Conservation (phyloP, 2,888 invertebrate genomes). For the Tetropium fuscum region DNA sequence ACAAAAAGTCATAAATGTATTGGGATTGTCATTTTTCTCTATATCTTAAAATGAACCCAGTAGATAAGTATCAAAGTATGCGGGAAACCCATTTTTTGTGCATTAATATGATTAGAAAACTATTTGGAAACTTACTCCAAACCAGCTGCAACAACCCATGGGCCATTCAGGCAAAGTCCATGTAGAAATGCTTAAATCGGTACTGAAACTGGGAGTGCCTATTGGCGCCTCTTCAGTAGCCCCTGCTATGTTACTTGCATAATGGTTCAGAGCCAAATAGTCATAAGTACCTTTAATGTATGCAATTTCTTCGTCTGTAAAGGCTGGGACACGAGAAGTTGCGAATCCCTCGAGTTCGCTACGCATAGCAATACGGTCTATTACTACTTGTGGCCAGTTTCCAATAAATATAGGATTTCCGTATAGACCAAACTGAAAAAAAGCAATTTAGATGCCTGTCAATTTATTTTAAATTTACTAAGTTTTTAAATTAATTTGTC, state of each 20-base stretch:
- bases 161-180: conserved; percentile 61
- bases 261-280: conserved; percentile 82
- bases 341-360: conserved; percentile 72
- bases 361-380: conserved; percentile 69
- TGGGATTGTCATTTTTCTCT: no score
- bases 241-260: conserved; percentile 71
- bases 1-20: no score
- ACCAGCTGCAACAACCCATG: conserved; percentile 51
- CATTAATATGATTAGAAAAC: no score
- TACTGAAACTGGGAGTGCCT: conserved; percentile 27
- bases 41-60: no score
- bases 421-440: conserved; percentile 47
- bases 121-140: conserved; percentile 57
- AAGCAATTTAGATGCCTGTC: not conserved
- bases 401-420: conserved; percentile 74
- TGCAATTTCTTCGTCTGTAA: conserved; percentile 72
- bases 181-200: conserved; percentile 63
- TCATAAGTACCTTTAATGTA: conserved; percentile 75
- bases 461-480: no score
- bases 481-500: no score
- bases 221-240: conserved; percentile 26
- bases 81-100: no score
- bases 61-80: no score
- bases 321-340: conserved; percentile 73
- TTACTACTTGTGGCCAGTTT: conserved; percentile 77